Evolutionary conservation across 2,797 vertebrate genomes (phyloP).

Genomic region (Premnoplex brunnescens): DNA sequence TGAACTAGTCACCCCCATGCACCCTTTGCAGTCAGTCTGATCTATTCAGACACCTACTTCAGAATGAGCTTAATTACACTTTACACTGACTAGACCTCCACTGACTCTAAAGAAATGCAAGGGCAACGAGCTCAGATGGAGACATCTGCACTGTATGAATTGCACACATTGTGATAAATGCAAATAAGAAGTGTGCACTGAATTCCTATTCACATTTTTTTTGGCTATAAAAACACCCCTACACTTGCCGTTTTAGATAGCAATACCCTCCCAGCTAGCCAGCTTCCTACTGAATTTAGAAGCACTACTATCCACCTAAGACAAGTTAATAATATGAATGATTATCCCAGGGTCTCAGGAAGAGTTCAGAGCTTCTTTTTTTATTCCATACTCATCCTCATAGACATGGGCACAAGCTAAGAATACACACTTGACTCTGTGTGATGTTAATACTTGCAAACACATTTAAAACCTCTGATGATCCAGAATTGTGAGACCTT

Average conservation of each 20-base stretch:
- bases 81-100: constrained; percentile 6
- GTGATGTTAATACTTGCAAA: not conserved
- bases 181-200: not conserved
- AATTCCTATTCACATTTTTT: not conserved
- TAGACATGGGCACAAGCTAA: not conserved
- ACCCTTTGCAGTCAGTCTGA: not conserved
- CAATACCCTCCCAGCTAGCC: not conserved
- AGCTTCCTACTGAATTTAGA: not conserved
- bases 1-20: constrained; percentile 13
- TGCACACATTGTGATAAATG: not conserved
- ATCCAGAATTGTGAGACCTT: not conserved
- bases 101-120: not conserved
- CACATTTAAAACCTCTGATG: not conserved
- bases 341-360: not conserved
- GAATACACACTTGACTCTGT: not conserved
- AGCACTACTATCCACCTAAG: not conserved
- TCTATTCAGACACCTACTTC: constrained; percentile 14
- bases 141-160: constrained; percentile 7
- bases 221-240: not conserved
- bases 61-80: not conserved
- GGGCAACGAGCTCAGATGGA: constrained; percentile 1
- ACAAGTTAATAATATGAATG: not conserved
- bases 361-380: not conserved
- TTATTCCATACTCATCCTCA: not conserved
- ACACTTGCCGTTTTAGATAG: not conserved